Conservation (phyloP, 2,888 invertebrate genomes). For the Schrankia costaestrigalis region DNA sequence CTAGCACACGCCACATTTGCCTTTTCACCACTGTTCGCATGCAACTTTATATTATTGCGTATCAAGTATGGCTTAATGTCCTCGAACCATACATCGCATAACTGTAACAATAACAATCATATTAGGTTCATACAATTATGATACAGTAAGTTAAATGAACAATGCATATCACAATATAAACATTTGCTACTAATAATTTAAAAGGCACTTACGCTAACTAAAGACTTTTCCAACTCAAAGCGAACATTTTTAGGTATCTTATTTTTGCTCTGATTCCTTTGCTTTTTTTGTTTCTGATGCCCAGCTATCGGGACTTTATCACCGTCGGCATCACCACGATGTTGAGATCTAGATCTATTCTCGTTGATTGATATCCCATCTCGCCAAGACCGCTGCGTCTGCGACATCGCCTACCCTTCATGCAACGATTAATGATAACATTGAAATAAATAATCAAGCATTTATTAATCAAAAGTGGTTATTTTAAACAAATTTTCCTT, state of each 20-base stretch:
- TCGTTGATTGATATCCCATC: constrained; percentile 8
- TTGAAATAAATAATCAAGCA: constrained; percentile 19
- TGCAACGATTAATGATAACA: constrained; percentile 21
- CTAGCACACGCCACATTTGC: constrained; percentile 25
- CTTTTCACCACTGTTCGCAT: constrained; percentile 41
- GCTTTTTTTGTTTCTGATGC: constrained; percentile 24
- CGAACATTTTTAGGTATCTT: constrained; percentile 60
- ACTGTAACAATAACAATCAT: constrained; percentile 40
- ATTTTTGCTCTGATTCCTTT: constrained; percentile 44
- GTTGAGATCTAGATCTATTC: constrained; percentile 14
- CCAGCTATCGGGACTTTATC: no score
- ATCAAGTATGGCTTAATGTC: constrained; percentile 70
- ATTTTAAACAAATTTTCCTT: no score
- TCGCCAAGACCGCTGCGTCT: constrained; percentile 35
- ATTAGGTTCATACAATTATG: background rate
- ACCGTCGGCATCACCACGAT: no score
- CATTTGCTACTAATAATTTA: background rate
- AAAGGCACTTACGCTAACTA: constrained; percentile 57
- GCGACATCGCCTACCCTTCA: constrained; percentile 52
- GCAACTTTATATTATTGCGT: constrained; percentile 68
- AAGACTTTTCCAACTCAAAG: constrained; percentile 66
- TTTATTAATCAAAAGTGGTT: no score
- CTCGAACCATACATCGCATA: constrained; percentile 74
- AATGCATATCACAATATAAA: no score
- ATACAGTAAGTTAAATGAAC: no score